phyloP scores from a whole-genome alignment of 1,140 invertebrate genomes.

The Hypothenemus hampei region DNA sequence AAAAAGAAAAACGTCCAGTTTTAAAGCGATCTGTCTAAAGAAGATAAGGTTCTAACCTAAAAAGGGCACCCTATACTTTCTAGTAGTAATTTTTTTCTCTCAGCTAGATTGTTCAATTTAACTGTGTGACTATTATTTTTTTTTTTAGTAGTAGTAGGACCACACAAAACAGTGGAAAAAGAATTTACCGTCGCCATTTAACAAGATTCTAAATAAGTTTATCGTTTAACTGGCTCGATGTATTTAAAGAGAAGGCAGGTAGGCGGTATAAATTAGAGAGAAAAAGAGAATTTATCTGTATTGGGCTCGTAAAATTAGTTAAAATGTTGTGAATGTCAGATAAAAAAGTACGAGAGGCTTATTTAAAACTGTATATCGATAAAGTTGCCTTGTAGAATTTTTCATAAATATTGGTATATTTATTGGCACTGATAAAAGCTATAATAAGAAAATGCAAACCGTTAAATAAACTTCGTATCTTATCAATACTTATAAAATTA shows the following conservation, averaged over 20 bases:
- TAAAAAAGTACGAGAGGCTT: constrained; percentile 18
- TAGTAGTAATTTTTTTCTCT: constrained; percentile 3
- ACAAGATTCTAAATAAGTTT: constrained; percentile 21
- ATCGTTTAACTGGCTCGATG: constrained; percentile 13
- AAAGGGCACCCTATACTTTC: background rate
- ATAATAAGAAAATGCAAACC: no score
- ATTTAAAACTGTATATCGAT: no score
- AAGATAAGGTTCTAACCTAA: constrained; percentile 10
- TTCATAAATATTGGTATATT: no score
- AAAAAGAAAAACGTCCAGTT: constrained; percentile 26
- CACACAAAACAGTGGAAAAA: constrained; percentile 16
- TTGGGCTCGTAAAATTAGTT: constrained; percentile 19
- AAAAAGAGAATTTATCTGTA: constrained; percentile 15
- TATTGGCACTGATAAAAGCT: no score
- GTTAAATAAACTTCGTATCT: no score
- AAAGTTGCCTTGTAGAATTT: no score
- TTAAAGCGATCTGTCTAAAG: constrained; percentile 17
- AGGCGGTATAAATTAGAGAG: constrained; percentile 10
- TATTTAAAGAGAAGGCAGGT: constrained; percentile 8
- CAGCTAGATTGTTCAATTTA: no score
- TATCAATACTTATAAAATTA: no score
- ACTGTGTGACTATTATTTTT: no score
- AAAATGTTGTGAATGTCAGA: constrained; percentile 19
- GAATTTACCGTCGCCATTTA: constrained; percentile 13
- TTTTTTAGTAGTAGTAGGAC: no score